Evolutionary conservation across 2,888 invertebrate species (phyloP).

Genomic region (Agriopis leucophaearia): DNA sequence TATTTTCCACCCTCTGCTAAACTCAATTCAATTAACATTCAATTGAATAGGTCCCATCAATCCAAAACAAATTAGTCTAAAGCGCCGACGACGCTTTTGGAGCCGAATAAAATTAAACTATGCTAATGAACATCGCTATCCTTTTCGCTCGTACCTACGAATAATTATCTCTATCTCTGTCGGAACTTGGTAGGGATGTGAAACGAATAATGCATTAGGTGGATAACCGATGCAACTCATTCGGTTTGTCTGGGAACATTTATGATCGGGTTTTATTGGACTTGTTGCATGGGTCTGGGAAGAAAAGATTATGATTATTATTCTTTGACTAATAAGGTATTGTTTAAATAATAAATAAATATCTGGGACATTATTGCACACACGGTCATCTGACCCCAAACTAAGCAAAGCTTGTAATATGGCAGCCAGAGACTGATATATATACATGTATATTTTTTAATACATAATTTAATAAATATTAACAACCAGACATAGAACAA

Average conservation of each 20-base stretch:
- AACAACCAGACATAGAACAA: no score
- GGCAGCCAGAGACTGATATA: no score
- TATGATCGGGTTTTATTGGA: slow-evolving; percentile 45
- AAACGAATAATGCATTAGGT: slow-evolving; percentile 57
- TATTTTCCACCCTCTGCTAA: neutral
- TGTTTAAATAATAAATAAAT: no score
- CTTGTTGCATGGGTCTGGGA: slow-evolving; percentile 39
- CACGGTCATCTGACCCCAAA: no score
- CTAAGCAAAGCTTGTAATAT: no score
- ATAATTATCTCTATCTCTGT: slow-evolving; percentile 43
- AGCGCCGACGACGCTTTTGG: slow-evolving; percentile 38
- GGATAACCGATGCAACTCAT: slow-evolving; percentile 57
- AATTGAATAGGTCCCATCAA: slow-evolving; percentile 49
- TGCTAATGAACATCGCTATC: slow-evolving; percentile 49
- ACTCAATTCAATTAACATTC: slow-evolving; percentile 48
- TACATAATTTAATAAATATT: no score
- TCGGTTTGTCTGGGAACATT: slow-evolving; percentile 49
- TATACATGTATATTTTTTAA: no score
- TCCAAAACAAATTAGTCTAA: slow-evolving; percentile 54
- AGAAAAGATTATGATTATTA: neutral
- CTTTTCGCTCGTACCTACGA: slow-evolving; percentile 35
- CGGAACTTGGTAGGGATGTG: slow-evolving; percentile 48
- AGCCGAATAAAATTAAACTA: slow-evolving; percentile 52
- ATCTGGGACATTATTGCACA: no score
- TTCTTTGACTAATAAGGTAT: slow-evolving; percentile 17